Conservation (phyloP, 2,113 vertebrate genomes). For the Chloropsis cyanopogon region DNA sequence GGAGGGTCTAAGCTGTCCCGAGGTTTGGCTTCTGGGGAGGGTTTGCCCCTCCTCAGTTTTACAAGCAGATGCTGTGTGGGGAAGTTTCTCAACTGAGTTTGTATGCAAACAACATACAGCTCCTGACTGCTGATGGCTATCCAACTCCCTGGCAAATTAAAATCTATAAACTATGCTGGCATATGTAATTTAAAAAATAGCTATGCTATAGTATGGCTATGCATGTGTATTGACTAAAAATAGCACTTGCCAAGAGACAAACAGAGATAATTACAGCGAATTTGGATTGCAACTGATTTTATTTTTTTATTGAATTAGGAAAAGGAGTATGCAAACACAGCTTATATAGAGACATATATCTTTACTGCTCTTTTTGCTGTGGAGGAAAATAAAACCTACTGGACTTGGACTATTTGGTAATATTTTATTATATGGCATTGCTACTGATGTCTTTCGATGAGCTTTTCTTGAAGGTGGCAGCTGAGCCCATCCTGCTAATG, state of each 20-base stretch:
- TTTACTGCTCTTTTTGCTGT: neutral
- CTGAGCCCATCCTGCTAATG: neutral
- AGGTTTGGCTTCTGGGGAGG: neutral
- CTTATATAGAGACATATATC: neutral
- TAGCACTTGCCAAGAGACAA: slow-evolving; percentile 21
- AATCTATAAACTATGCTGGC: slow-evolving; percentile 37
- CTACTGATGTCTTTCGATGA: neutral
- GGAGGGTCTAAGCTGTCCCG: neutral
- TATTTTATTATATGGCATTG: neutral
- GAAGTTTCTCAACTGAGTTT: neutral
- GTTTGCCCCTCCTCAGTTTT: neutral
- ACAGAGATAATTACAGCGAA: slow-evolving; percentile 16
- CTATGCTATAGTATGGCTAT: slow-evolving; percentile 25
- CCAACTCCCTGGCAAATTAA: slow-evolving; percentile 44
- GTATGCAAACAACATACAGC: slow-evolving; percentile 43
- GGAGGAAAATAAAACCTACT: neutral
- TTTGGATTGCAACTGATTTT: slow-evolving; percentile 24
- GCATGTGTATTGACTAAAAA: neutral
- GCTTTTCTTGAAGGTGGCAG: neutral
- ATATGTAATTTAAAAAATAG: slow-evolving; percentile 56
- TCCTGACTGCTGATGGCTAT: slow-evolving; percentile 38
- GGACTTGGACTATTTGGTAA: neutral
- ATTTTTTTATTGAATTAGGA: slow-evolving; percentile 19
- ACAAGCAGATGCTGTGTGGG: neutral
- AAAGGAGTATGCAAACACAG: slow-evolving; percentile 8